Percentiles rank a stretch among this genome's conserved stretches.
These are phyloP conservation scores for Drosophila kohkoa DNA, from an alignment of 1,140 invertebrate genomes.

Conservation along the genomic window DNA sequence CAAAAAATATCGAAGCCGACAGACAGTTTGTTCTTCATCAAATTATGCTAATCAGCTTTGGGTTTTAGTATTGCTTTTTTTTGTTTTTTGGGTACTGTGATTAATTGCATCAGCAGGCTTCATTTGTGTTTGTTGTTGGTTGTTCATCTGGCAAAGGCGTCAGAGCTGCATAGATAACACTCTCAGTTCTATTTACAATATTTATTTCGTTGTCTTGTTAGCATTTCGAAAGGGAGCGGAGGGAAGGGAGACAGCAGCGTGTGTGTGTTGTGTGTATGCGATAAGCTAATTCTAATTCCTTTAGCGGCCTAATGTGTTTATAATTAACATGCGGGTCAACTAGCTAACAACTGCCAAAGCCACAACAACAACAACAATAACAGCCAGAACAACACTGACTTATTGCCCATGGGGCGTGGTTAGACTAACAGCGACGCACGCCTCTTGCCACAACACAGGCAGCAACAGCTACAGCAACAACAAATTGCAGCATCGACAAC, in stretches of 20 bases:
- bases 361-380: slow-evolving; percentile 48
- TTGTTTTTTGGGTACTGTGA: slow-evolving; percentile 47
- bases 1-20: slow-evolving; percentile 8
- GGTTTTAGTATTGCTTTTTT: slow-evolving; percentile 31
- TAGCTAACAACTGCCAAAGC: slow-evolving; percentile 42
- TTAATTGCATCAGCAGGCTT: slow-evolving; percentile 69
- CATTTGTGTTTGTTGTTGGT: slow-evolving; percentile 28
- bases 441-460: slow-evolving; percentile 44
- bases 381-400: slow-evolving; percentile 13
- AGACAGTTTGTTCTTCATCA: slow-evolving; percentile 64
- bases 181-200: slow-evolving; percentile 75
- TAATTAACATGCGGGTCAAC: slow-evolving; percentile 73
- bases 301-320: slow-evolving; percentile 76
- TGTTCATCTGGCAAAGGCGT: slow-evolving; percentile 53
- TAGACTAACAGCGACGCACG: slow-evolving; percentile 65
- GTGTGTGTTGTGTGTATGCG: slow-evolving; percentile 50
- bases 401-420: slow-evolving; percentile 42
- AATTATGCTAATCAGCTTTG: slow-evolving; percentile 81
- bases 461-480: slow-evolving; percentile 36
- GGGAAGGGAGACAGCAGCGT: not conserved
- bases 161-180: slow-evolving; percentile 63
- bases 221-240: slow-evolving; percentile 50
- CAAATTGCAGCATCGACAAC: slow-evolving; percentile 59
- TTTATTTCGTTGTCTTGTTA: slow-evolving; percentile 73
- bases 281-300: slow-evolving; percentile 81